These are phyloP conservation scores for Heliconius ismenius DNA, from an alignment of 2,888 invertebrate species.

Conservation along the genomic window DNA sequence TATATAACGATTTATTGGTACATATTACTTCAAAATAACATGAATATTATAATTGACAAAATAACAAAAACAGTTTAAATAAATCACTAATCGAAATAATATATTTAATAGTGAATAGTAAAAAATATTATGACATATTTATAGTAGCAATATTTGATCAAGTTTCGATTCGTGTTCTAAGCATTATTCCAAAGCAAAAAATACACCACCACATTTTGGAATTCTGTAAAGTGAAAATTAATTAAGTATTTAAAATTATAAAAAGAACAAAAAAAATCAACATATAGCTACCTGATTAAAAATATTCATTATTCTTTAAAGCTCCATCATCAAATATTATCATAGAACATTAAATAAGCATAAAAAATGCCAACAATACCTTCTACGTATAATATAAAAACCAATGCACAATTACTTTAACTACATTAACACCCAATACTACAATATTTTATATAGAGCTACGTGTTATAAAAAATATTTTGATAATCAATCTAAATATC, in stretches of 20 bases:
- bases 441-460: neutral
- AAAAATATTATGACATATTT: neutral
- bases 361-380: neutral
- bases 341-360: neutral
- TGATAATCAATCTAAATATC: neutral
- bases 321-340: neutral
- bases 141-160: neutral
- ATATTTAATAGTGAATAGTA: neutral
- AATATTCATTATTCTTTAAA: neutral
- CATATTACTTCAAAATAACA: neutral
- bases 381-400: neutral
- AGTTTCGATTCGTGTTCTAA: slow-evolving; percentile 22
- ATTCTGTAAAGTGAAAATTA: slow-evolving; percentile 68
- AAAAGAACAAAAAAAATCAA: neutral
- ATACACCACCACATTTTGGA: slow-evolving; percentile 75
- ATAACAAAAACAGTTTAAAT: neutral
- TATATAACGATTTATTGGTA: neutral
- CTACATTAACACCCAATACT: neutral
- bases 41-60: neutral
- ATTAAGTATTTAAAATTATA: slow-evolving; percentile 12
- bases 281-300: neutral
- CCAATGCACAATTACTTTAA: neutral
- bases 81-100: neutral
- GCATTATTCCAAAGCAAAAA: slow-evolving; percentile 73
- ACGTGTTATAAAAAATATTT: neutral